Percentiles rank a stretch among this genome's conserved stretches.
These are phyloP conservation scores for Acleris holmiana DNA, from an alignment of 2,888 invertebrate genomes.

Conservation along the genomic window DNA sequence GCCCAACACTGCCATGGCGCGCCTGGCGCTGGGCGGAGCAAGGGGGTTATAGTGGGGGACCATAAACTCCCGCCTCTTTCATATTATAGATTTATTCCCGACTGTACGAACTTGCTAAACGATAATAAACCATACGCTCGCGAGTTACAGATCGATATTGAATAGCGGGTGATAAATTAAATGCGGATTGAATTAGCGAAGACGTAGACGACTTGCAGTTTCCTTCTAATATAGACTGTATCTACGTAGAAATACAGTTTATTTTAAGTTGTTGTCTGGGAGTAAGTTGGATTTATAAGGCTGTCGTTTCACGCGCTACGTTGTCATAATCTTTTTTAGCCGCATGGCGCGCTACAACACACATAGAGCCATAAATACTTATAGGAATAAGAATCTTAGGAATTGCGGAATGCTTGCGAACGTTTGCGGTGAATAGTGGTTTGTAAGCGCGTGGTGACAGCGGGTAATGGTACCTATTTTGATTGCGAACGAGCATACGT, in stretches of 20 bases:
- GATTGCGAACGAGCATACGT: conserved; percentile 12
- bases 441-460: conserved; percentile 22
- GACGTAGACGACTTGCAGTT: conserved; percentile 57
- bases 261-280: conserved; percentile 49
- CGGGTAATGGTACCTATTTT: conserved; percentile 19
- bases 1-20: conserved; percentile 80
- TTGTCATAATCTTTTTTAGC: conserved; percentile 83
- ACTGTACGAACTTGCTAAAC: conserved; percentile 71
- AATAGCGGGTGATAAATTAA: conserved; percentile 76
- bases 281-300: conserved; percentile 70
- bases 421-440: conserved; percentile 48
- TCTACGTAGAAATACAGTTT: conserved; percentile 51
- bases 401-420: conserved; percentile 64
- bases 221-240: conserved; percentile 62
- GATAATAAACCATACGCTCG: conserved; percentile 78
- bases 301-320: conserved; percentile 65
- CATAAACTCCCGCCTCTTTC: conserved; percentile 81
- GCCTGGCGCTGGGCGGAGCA: conserved; percentile 66
- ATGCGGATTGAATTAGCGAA: conserved; percentile 79
- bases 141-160: conserved; percentile 75
- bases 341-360: conserved; percentile 74
- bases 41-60: too few relatives aligned
- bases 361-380: conserved; percentile 50
- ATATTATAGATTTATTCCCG: conserved; percentile 84
- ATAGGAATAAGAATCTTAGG: conserved; percentile 55